These are phyloP conservation scores for Labrus mixtus DNA, from an alignment of 2,113 vertebrate genomes.

Conservation along the genomic window DNA sequence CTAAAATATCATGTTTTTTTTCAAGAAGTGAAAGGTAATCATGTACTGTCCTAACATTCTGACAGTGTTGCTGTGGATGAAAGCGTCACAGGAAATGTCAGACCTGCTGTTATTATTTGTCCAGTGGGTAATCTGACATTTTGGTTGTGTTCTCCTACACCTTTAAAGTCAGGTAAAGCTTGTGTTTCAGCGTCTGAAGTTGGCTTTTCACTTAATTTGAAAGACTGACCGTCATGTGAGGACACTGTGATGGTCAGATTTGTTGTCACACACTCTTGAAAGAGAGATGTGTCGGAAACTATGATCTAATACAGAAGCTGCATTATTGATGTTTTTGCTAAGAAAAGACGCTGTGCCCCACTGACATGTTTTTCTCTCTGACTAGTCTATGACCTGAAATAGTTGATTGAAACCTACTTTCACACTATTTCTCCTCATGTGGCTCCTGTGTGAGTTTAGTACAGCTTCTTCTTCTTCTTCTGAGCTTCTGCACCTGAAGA, in stretches of 20 bases:
- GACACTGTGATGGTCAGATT: not conserved
- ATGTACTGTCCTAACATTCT: not conserved
- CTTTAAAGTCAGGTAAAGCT: not conserved
- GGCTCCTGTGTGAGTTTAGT: not conserved
- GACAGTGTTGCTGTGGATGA: not conserved
- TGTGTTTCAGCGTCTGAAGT: not conserved
- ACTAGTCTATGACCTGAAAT: not conserved
- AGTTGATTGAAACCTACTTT: slow-evolving; percentile 5
- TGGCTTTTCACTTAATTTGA: not conserved
- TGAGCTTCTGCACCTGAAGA: not conserved
- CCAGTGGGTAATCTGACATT: not conserved
- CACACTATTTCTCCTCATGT: slow-evolving; percentile 1
- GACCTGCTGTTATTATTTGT: not conserved
- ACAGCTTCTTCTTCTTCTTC: too few relatives aligned
- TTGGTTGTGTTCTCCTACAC: not conserved
- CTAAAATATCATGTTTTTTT: too few relatives aligned
- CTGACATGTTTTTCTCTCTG: not conserved
- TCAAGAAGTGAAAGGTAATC: not conserved
- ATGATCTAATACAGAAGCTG: not conserved
- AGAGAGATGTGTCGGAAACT: not conserved
- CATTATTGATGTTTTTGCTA: slow-evolving; percentile 24
- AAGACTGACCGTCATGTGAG: not conserved
- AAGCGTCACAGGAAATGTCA: not conserved
- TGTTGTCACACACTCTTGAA: slow-evolving; percentile 8
- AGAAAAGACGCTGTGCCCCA: not conserved